Evolutionary conservation across 2,797 vertebrate species (phyloP).

Genomic region (Fringilla coelebs): DNA sequence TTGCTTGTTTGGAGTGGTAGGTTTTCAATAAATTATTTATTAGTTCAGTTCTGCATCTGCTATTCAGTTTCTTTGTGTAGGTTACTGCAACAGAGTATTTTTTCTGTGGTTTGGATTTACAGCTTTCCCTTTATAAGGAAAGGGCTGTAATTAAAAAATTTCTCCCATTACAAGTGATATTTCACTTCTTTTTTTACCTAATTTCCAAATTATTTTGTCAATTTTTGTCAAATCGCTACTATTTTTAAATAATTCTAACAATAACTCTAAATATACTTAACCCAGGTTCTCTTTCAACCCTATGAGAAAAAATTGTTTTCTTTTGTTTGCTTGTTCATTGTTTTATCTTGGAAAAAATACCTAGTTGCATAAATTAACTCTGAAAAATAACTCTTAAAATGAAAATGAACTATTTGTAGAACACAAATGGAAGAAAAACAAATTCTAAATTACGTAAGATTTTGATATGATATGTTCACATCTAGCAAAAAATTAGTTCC

Average conservation of each 20-base stretch:
- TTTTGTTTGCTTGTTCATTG: neutral
- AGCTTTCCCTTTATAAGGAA: neutral
- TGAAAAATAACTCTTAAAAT: neutral
- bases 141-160: neutral
- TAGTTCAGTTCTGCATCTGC: neutral
- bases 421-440: rapidly evolving
- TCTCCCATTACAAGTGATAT: neutral
- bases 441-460: neutral
- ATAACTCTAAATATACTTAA: neutral
- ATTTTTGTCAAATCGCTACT: neutral
- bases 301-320: neutral
- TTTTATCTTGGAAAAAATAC: neutral
- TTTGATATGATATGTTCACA: neutral
- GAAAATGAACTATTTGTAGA: neutral
- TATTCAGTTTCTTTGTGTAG: neutral
- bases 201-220: neutral
- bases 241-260: neutral
- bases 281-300: neutral
- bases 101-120: neutral
- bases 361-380: neutral
- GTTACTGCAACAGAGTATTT: neutral
- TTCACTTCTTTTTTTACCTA: neutral
- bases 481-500: neutral
- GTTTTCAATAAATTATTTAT: neutral
- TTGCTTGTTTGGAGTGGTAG: neutral